phyloP scores from a whole-genome alignment of 2,888 invertebrate genomes.

The Microplitis deprimator region DNA sequence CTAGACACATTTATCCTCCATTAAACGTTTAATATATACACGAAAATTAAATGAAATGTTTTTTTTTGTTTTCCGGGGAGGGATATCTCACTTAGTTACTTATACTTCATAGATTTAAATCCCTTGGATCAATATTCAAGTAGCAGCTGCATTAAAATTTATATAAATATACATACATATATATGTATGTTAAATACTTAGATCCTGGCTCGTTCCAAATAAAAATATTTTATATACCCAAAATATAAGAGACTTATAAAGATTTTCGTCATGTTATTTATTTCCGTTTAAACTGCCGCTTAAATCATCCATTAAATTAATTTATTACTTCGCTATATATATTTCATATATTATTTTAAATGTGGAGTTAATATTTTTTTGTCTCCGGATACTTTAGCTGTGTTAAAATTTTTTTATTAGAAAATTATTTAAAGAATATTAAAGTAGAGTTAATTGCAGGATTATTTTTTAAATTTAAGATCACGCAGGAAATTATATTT shows the following conservation, averaged over 20 bases:
- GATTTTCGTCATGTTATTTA: background rate
- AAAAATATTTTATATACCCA: background rate
- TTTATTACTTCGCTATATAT: background rate
- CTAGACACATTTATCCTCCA: background rate
- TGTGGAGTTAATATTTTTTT: constrained; percentile 1
- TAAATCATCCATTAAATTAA: background rate
- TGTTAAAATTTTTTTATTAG: background rate
- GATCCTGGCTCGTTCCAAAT: constrained; percentile 20
- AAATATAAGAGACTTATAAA: background rate
- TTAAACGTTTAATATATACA: background rate
- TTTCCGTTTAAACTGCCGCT: background rate
- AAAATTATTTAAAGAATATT: too few relatives aligned
- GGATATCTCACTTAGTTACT: background rate
- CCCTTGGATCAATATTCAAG: background rate
- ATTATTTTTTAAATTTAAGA: too few relatives aligned
- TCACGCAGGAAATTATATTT: too few relatives aligned
- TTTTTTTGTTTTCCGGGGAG: constrained; percentile 30
- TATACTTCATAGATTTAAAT: background rate
- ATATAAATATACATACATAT: background rate
- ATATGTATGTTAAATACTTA: background rate
- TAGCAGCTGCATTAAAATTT: constrained; percentile 19
- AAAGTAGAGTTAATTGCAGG: too few relatives aligned
- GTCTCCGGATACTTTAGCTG: background rate
- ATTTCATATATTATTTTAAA: background rate
- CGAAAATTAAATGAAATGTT: constrained; percentile 30